Evolutionary conservation across 2,888 invertebrate species (phyloP).

Genomic region (Melanophora roralis): DNA sequence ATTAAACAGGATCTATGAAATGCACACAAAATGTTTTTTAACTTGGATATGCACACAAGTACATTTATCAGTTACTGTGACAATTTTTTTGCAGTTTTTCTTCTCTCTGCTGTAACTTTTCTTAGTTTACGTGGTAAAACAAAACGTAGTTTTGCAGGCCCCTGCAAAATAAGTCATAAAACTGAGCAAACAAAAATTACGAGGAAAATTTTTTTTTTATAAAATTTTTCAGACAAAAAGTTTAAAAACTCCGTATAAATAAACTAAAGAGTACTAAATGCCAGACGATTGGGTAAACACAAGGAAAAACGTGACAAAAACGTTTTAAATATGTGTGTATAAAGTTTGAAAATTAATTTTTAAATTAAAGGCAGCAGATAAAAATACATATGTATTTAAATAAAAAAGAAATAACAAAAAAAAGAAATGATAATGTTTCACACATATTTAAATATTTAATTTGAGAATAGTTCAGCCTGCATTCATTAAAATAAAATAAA

Average conservation of each 20-base stretch:
- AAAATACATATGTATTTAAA: too few relatives aligned
- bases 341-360: background rate
- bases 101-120: slow-evolving; percentile 12
- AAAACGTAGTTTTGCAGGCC: slow-evolving; percentile 18
- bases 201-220: background rate
- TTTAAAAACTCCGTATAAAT: background rate
- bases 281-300: slow-evolving; percentile 56
- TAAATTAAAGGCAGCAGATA: too few relatives aligned
- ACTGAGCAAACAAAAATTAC: too few relatives aligned
- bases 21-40: background rate
- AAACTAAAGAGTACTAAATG: slow-evolving; percentile 20
- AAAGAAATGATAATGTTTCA: too few relatives aligned
- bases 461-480: too few relatives aligned
- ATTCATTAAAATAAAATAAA: too few relatives aligned
- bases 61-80: background rate
- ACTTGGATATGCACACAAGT: background rate
- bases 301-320: slow-evolving; percentile 54
- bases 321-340: slow-evolving; percentile 5
- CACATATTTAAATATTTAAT: too few relatives aligned
- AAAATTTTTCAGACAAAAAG: too few relatives aligned
- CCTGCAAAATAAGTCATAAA: slow-evolving; percentile 21
- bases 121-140: slow-evolving; percentile 23
- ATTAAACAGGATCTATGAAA: slow-evolving; percentile 33
- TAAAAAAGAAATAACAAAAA: too few relatives aligned
- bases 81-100: background rate